Evolutionary conservation across 2,888 invertebrate species (phyloP).

Genomic region (Sepioteuthis lessoniana): DNA sequence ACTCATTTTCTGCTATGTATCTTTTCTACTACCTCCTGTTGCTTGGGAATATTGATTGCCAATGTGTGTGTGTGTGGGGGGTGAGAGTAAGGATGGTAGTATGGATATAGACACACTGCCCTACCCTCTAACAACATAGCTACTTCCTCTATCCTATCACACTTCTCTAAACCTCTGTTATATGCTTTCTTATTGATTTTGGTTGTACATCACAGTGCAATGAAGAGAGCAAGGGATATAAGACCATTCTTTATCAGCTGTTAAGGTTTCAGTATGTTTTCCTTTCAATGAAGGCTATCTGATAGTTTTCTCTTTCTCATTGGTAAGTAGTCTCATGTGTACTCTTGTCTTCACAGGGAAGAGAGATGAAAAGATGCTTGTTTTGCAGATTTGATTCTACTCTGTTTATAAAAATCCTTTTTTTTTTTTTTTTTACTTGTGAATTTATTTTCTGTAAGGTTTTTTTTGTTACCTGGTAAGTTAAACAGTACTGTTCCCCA

Average conservation of each 20-base stretch:
- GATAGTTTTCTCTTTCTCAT: not conserved
- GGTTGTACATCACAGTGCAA: not conserved
- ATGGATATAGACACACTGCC: not conserved
- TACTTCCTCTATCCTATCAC: not conserved
- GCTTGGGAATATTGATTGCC: slow-evolving; percentile 15
- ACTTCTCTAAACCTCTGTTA: not conserved
- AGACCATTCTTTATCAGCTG: not conserved
- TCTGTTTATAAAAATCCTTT: not conserved
- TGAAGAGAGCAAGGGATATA: not conserved
- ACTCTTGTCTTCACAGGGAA: not conserved
- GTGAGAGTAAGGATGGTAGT: not conserved
- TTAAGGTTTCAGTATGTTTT: not conserved
- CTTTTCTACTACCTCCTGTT: not conserved
- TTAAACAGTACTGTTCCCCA: too few relatives aligned
- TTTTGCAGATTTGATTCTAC: not conserved
- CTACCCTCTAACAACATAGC: not conserved
- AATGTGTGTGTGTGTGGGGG: not conserved
- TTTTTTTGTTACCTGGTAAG: not conserved
- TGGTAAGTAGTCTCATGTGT: not conserved
- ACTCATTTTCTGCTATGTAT: not conserved
- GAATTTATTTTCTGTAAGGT: not conserved
- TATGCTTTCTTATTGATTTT: not conserved
- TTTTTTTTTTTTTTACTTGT: too few relatives aligned
- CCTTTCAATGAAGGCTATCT: not conserved
- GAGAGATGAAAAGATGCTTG: not conserved